Base-by-base conservation (phyloP, 2,888 invertebrate species). In the Antheraea assamensis region DNA sequence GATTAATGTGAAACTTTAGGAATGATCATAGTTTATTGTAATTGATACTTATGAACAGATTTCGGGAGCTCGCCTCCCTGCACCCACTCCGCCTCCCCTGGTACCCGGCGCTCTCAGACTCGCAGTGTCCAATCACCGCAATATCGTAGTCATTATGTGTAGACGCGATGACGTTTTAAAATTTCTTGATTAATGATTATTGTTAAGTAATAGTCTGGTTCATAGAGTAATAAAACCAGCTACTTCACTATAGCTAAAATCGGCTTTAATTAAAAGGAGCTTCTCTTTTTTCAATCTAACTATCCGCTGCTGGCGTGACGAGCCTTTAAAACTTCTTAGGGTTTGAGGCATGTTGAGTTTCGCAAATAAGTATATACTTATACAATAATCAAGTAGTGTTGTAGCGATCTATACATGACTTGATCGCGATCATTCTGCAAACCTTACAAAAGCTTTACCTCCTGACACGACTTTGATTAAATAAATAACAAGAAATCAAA, bases 91-190 rank as follows among this genome's bases (percentile, higher is more conserved):
- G 15, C 49, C 55, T 3, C 55, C 55, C 4, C 21, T 5, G 3
- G n/a, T 2, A 21, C 19, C 21, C 5, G 3, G 21, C 7, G 55
- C 55, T 21, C n/a, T 13, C 58, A n/a, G 0, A 24, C 21, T n/a
- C 58, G 27, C 3, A 61, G 61, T 61, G 61, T 61, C 27, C 19
- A 17, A 15, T 5, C 5, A 55, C 27, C 27, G 27, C 61, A n/a
- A 5, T 1, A 61, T 27, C 24, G 27, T 17, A 61, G 61, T 27
- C 27, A 61, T 61, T 61, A 61, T 27, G 27, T 13, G 13, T 61
- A 27, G 61, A 61, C 27, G 61, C 61, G 61, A 27, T 61, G 61
- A 61, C 61, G 27, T 15, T 61, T 61, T 61, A 24, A 61, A 61
- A 61, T 27, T 13, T 3, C 3, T 27, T 61, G 27, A 61, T 61